These are phyloP conservation scores for Apodemia zela DNA, from an alignment of 2,888 invertebrate species.

Conservation along the genomic window DNA sequence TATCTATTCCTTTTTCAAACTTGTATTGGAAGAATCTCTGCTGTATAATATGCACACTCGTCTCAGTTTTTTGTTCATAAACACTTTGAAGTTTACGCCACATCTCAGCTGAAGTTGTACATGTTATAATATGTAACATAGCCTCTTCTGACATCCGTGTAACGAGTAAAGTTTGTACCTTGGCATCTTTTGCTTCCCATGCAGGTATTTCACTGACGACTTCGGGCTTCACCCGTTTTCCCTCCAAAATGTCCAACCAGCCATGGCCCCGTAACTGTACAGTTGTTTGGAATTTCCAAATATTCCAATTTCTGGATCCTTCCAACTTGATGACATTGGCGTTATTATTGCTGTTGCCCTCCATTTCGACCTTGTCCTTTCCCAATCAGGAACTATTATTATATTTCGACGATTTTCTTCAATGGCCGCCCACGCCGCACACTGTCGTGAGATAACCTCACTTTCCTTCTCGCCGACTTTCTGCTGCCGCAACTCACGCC, in stretches of 20 bases:
- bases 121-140: conserved; percentile 38
- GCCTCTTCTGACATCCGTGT: conserved; percentile 37
- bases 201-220: conserved; percentile 11
- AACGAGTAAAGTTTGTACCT: conserved; percentile 36
- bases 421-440: neutral
- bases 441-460: conserved; percentile 18
- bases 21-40: conserved; percentile 41
- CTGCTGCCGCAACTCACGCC: conserved; percentile 27
- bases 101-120: conserved; percentile 37
- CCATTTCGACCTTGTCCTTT: neutral
- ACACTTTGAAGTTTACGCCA: conserved; percentile 39
- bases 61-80: conserved; percentile 44
- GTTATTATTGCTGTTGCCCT: conserved; percentile 14
- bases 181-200: conserved; percentile 36
- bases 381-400: conserved; percentile 6
- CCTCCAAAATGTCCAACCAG: no score
- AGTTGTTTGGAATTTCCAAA: no score
- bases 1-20: conserved; percentile 32
- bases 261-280: no score
- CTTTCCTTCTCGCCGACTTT: conserved; percentile 18
- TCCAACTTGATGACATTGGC: no score
- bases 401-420: conserved; percentile 1
- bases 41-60: conserved; percentile 42
- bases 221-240: no score
- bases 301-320: no score